phyloP scores from a whole-genome alignment of 2,888 invertebrate genomes.

The Epinotia ramella region DNA sequence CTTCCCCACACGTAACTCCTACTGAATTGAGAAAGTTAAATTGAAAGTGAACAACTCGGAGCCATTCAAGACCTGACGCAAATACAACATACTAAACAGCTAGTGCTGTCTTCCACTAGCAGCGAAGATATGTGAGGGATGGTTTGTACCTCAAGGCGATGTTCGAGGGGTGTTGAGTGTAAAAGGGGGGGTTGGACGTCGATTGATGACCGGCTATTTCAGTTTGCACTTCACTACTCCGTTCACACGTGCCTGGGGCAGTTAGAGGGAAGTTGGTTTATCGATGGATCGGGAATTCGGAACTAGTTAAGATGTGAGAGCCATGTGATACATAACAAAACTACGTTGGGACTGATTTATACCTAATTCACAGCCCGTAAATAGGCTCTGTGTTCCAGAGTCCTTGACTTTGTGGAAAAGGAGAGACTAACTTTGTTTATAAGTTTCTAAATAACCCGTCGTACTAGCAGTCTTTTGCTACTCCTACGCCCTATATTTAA shows the following conservation, averaged over 20 bases:
- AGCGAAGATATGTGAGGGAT: slow-evolving; percentile 22
- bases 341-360: neutral
- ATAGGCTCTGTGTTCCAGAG: too few relatives aligned
- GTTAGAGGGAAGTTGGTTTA: slow-evolving; percentile 37
- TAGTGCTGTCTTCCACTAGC: slow-evolving; percentile 19
- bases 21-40: slow-evolving; percentile 64
- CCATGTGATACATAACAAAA: neutral
- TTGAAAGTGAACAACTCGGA: slow-evolving; percentile 57
- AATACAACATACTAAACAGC: slow-evolving; percentile 13
- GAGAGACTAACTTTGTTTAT: neutral
- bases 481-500: too few relatives aligned
- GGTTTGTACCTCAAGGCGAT: slow-evolving; percentile 9
- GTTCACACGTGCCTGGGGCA: slow-evolving; percentile 40
- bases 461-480: neutral
- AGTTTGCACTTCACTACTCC: slow-evolving; percentile 48
- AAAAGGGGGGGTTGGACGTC: slow-evolving; percentile 44
- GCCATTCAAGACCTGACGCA: slow-evolving; percentile 5
- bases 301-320: neutral
- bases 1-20: slow-evolving; percentile 17
- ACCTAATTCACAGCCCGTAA: neutral
- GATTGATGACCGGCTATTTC: slow-evolving; percentile 62
- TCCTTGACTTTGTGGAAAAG: too few relatives aligned
- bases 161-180: slow-evolving; percentile 17
- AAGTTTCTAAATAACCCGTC: neutral
- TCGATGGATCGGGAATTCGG: slow-evolving; percentile 31